These are phyloP conservation scores for Bombycilla garrulus DNA, from an alignment of 2,113 vertebrate genomes.

Conservation along the genomic window DNA sequence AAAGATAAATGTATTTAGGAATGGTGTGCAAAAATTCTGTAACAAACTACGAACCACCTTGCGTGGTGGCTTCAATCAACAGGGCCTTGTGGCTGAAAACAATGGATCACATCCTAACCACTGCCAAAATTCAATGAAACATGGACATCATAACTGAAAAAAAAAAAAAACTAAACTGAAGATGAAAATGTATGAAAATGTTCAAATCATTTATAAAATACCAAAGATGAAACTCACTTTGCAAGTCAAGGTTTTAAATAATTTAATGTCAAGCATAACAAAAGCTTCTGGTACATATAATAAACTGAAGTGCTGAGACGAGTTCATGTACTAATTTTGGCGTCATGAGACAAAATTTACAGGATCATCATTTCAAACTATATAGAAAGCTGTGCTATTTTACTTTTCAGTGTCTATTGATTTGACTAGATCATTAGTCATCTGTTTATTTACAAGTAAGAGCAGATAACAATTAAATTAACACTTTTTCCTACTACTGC, in stretches of 20 bases:
- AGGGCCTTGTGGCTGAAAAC: not conserved
- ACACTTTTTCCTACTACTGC: not conserved
- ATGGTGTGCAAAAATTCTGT: not conserved
- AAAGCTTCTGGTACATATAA: not conserved
- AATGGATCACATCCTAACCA: not conserved
- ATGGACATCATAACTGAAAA: not conserved
- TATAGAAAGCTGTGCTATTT: not conserved
- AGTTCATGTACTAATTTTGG: not conserved
- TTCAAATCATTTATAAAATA: not conserved
- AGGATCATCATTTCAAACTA: not conserved
- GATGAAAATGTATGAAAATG: not conserved
- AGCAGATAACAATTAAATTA: not conserved
- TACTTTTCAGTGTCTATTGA: not conserved
- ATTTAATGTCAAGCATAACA: not conserved
- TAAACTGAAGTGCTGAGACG: not conserved
- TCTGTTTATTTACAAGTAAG: not conserved
- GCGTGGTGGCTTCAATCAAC: not conserved
- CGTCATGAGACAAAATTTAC: not conserved
- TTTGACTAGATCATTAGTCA: not conserved
- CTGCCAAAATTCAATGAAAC: not conserved
- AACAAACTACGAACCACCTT: not conserved
- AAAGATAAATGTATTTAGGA: constrained; percentile 50
- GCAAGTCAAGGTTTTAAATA: not conserved
- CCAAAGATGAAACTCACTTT: not conserved
- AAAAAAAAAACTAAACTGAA: not conserved